phyloP scores from a whole-genome alignment of 2,797 vertebrate genomes.

The Myripristis murdjan region DNA sequence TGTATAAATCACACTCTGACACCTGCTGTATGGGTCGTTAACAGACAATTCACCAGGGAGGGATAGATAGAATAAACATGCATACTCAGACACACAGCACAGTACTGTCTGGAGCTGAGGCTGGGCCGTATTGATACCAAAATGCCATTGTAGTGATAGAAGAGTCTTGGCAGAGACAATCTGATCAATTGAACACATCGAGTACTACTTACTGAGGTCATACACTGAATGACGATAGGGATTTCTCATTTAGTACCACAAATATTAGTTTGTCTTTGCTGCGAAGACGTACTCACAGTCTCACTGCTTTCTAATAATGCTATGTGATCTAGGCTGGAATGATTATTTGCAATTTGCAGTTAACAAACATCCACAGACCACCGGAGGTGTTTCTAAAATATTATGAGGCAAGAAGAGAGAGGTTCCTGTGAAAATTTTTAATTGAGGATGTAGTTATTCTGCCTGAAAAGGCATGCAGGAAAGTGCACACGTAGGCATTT shows the following conservation, averaged over 20 bases:
- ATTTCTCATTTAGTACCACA: conserved; percentile 43
- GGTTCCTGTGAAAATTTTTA: conserved; percentile 93
- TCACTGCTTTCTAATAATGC: conserved; percentile 66
- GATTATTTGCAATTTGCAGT: conserved; percentile 76
- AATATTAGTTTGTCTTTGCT: conserved; percentile 43
- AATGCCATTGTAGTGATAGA: conserved; percentile 44
- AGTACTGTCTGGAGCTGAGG: conserved; percentile 59
- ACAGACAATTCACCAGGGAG: conserved; percentile 74
- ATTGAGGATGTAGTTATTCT: conserved; percentile 91
- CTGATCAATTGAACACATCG: conserved; percentile 47
- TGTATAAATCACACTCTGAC: conserved; percentile 84
- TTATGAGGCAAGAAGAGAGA: conserved; percentile 91
- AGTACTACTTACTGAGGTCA: conserved; percentile 20
- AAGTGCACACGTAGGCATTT: conserved; percentile 86
- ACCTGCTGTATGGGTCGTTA: conserved; percentile 81
- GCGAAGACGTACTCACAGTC: conserved; percentile 30
- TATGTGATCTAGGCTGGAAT: conserved; percentile 65
- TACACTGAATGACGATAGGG: conserved; percentile 8
- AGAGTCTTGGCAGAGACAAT: conserved; percentile 4
- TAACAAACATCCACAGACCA: conserved; percentile 82
- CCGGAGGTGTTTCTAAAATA: conserved; percentile 93
- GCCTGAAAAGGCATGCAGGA: conserved; percentile 75
- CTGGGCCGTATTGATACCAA: conserved; percentile 43
- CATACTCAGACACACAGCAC: conserved; percentile 55
- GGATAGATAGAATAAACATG: conserved; percentile 72